Conservation (phyloP, 2,797 vertebrate genomes). For the Neomorphus geoffroyi region DNA sequence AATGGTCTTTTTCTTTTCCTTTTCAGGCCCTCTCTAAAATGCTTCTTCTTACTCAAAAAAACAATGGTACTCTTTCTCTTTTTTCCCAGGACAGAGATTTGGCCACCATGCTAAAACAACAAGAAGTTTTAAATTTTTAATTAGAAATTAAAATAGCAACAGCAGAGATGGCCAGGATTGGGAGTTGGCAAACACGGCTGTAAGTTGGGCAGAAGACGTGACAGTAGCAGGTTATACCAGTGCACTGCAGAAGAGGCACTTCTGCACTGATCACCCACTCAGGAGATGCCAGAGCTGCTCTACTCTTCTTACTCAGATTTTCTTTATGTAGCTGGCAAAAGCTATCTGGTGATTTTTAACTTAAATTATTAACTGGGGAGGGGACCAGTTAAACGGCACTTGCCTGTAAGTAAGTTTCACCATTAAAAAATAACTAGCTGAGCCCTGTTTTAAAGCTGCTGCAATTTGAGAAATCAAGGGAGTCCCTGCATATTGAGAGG, state of each 20-base stretch:
- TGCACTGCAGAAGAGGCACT: neutral
- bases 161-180: neutral
- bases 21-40: neutral
- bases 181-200: neutral
- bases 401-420: neutral
- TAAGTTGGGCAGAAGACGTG: neutral
- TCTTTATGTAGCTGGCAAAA: neutral
- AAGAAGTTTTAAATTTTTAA: neutral
- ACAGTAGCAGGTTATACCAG: rapidly evolving
- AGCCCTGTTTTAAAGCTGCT: neutral
- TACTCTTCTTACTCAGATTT: neutral
- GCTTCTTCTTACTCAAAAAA: neutral
- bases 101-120: neutral
- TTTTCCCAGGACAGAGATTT: neutral
- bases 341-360: neutral
- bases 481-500: neutral
- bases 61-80: neutral
- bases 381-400: conserved; percentile 24
- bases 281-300: neutral
- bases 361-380: conserved; percentile 44
- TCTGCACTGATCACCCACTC: neutral
- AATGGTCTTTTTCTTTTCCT: neutral
- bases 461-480: neutral
- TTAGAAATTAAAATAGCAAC: neutral
- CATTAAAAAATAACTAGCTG: conserved; percentile 43